These are phyloP conservation scores for Triops cancriformis DNA, from an alignment of 1,140 invertebrate genomes.

Conservation along the genomic window DNA sequence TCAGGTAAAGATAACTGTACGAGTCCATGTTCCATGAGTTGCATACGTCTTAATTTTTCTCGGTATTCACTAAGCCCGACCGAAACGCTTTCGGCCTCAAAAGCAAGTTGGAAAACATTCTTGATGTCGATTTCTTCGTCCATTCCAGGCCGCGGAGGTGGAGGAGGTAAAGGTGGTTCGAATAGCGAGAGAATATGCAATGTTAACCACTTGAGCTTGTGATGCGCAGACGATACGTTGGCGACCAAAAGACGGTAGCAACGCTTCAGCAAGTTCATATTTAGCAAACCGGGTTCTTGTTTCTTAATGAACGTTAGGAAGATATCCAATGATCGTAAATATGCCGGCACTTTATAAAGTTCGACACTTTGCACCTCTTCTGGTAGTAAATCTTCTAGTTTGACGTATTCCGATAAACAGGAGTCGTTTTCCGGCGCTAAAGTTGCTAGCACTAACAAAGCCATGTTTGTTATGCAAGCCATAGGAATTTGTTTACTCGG, in stretches of 20 bases:
- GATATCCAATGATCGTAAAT: neutral
- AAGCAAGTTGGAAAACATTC: constrained; percentile 55
- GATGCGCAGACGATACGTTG: constrained; percentile 29
- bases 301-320: neutral
- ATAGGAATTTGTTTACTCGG: constrained; percentile 4
- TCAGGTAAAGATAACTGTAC: constrained; percentile 36
- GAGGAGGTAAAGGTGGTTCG: constrained; percentile 39
- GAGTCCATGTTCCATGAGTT: constrained; percentile 51
- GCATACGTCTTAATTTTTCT: constrained; percentile 60
- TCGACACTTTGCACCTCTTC: neutral
- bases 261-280: constrained; percentile 33
- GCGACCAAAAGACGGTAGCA: constrained; percentile 35
- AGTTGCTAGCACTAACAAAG: neutral
- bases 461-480: neutral
- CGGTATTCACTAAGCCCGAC: constrained; percentile 64
- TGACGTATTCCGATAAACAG: neutral
- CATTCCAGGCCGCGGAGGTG: constrained; percentile 27
- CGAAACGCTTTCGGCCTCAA: constrained; percentile 56
- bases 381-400: neutral
- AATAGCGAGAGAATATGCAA: constrained; percentile 64
- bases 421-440: neutral
- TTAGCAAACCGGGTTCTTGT: neutral
- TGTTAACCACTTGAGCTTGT: constrained; percentile 54
- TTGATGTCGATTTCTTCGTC: constrained; percentile 38
- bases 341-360: neutral